A percentile compares a stretch with the other conserved stretches of the same genome.
phyloP scores from a whole-genome alignment of 2,888 invertebrate species.

The Liodrosophila aerea region DNA sequence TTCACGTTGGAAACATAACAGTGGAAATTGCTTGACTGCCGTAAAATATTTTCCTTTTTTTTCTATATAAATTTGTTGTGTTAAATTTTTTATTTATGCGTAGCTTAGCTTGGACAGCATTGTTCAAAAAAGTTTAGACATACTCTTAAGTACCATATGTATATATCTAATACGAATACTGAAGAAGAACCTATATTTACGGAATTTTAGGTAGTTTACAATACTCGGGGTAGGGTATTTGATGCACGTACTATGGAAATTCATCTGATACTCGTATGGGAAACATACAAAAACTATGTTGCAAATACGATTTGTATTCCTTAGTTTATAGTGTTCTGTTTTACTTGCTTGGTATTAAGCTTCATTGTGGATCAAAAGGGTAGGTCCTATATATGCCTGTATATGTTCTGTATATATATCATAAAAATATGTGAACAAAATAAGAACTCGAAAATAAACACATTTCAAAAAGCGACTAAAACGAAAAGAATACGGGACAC shows the following conservation, averaged over 20 bases:
- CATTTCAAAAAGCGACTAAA: constrained; percentile 45
- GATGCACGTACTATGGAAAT: background rate
- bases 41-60: constrained; percentile 7
- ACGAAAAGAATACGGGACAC: constrained; percentile 17
- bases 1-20: constrained; percentile 59
- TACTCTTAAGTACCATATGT: constrained; percentile 9
- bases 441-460: constrained; percentile 10
- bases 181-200: constrained; percentile 5
- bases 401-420: constrained; percentile 46
- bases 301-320: background rate
- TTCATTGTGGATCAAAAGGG: background rate
- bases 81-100: constrained; percentile 20
- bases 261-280: background rate
- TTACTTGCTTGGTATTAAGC: background rate
- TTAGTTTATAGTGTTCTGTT: background rate
- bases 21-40: constrained; percentile 44
- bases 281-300: background rate
- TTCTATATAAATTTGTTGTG: constrained; percentile 8
- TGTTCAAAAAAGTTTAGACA: constrained; percentile 32
- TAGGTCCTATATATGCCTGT: constrained; percentile 34
- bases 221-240: too few relatives aligned
- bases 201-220: too few relatives aligned
- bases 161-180: constrained; percentile 20
- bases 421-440: constrained; percentile 47
- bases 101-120: constrained; percentile 56